A percentile compares a stretch with the other conserved stretches of the same genome.
phyloP scores from a whole-genome alignment of 2,888 invertebrate species.

The Drosophila lacicola region DNA sequence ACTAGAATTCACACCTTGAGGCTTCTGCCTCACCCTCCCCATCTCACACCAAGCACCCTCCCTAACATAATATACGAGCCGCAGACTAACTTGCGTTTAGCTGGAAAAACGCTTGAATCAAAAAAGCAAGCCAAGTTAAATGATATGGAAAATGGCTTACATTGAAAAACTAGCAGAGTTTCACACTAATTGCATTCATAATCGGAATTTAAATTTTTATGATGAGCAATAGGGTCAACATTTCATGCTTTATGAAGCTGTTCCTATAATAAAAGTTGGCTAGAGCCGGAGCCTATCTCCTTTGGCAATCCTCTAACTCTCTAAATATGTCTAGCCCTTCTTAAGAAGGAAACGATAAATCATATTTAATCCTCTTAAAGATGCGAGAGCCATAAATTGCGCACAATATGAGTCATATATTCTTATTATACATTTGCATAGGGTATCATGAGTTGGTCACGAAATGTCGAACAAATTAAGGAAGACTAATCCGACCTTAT shows the following conservation, averaged over 20 bases:
- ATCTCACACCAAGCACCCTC: background rate
- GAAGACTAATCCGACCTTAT: background rate
- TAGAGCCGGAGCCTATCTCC: background rate
- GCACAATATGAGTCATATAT: conserved; percentile 16
- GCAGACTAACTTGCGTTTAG: conserved; percentile 24
- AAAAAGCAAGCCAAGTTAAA: conserved; percentile 20
- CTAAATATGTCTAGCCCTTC: conserved; percentile 3
- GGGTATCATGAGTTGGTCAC: background rate
- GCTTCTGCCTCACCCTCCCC: conserved; percentile 11
- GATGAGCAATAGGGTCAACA: conserved; percentile 8
- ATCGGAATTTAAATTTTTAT: conserved; percentile 12
- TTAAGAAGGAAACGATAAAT: conserved; percentile 18
- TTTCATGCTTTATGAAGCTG: conserved; percentile 14
- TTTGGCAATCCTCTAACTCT: conserved; percentile 2
- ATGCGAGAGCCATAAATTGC: conserved; percentile 11
- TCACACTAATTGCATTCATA: background rate
- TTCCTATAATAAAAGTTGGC: conserved; percentile 2
- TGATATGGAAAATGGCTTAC: conserved; percentile 28
- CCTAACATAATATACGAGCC: background rate
- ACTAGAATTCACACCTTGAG: conserved; percentile 78
- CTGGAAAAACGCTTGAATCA: conserved; percentile 13
- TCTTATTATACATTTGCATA: background rate
- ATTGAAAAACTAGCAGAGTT: conserved; percentile 1
- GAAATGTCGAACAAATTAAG: background rate
- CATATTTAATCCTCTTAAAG: conserved; percentile 15